A percentile compares a stretch with the other conserved stretches of the same genome.
Conservation (phyloP, 2,797 vertebrate species). For the Schizothorax lantsangensis region DNA sequence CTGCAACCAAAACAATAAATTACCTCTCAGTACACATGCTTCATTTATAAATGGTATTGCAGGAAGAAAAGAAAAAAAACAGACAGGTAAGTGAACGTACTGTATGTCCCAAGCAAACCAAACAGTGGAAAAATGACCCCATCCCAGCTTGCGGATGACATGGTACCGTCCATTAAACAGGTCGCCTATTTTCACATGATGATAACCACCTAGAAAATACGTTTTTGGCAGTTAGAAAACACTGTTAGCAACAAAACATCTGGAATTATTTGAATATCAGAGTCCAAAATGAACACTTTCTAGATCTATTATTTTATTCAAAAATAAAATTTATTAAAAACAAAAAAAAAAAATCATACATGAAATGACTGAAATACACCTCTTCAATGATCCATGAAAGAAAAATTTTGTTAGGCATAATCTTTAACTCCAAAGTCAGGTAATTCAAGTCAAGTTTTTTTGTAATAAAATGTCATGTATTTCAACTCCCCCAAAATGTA, state of each 20-base stretch:
- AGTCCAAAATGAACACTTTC: not conserved
- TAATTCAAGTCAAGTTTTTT: not conserved
- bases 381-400: not conserved
- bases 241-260: not conserved
- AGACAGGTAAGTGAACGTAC: conserved; percentile 77
- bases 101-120: conserved; percentile 98
- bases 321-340: not conserved
- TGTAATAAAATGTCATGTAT: not conserved
- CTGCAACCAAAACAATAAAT: conserved; percentile 69
- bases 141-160: conserved; percentile 96
- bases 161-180: conserved; percentile 93
- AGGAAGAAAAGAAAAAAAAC: not conserved
- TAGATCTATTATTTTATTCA: not conserved
- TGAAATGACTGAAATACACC: too few relatives aligned
- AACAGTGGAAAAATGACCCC: conserved; percentile 99
- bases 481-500: not conserved
- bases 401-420: not conserved
- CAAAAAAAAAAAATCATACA: not conserved
- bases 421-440: not conserved
- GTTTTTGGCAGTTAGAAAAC: not conserved
- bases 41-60: not conserved
- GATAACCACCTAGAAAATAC: conserved; percentile 86
- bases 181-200: conserved; percentile 96
- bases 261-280: not conserved
- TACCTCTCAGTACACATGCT: not conserved